Percentiles rank a stretch among this genome's conserved stretches.
Conservation (phyloP, 2,113 vertebrate genomes). For the Acanthisitta chloris region DNA sequence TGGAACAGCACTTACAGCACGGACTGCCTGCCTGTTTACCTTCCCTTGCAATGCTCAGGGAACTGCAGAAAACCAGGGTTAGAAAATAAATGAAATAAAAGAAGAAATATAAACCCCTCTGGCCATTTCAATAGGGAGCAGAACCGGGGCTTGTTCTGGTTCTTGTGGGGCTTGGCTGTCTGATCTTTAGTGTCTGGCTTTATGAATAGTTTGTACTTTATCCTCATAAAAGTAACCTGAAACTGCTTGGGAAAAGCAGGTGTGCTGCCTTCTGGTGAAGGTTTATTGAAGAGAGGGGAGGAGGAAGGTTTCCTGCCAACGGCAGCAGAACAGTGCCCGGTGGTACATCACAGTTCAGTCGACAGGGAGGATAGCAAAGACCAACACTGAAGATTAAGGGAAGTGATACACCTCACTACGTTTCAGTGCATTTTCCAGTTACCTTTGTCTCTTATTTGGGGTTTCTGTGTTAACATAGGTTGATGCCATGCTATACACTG, state of each 20-base stretch:
- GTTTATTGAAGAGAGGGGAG: not conserved
- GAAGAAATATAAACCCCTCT: not conserved
- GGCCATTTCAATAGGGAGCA: not conserved
- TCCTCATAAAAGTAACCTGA: not conserved
- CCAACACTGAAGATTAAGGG: not conserved
- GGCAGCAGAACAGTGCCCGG: not conserved
- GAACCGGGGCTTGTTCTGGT: not conserved
- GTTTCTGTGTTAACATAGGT: not conserved
- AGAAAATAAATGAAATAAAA: fast-evolving
- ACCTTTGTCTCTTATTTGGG: not conserved
- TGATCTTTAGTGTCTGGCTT: not conserved
- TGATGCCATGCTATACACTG: not conserved
- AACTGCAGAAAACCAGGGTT: not conserved
- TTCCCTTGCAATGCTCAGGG: fast-evolving
- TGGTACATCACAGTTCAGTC: not conserved
- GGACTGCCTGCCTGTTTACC: not conserved
- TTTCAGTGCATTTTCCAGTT: not conserved
- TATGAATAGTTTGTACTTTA: not conserved
- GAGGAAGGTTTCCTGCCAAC: not conserved
- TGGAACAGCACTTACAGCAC: not conserved
- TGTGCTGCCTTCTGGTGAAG: not conserved
- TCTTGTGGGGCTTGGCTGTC: not conserved
- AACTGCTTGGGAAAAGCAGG: not conserved
- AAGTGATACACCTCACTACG: not conserved
- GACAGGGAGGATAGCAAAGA: not conserved